These are phyloP conservation scores for Agonopterix heracliana DNA, from an alignment of 2,888 invertebrate genomes.

Conservation along the genomic window DNA sequence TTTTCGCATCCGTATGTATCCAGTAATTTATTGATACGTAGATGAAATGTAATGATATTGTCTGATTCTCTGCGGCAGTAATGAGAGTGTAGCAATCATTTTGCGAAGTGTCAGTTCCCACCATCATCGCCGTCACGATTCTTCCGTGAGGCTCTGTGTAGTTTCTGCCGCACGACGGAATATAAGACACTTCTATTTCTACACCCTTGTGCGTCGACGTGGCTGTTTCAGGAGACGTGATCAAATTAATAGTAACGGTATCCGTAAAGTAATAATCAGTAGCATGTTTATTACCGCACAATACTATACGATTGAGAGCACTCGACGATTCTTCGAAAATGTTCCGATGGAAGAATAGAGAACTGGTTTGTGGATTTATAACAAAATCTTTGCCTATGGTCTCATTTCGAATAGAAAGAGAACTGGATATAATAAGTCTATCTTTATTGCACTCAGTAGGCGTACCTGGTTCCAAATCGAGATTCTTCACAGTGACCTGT, in stretches of 20 bases:
- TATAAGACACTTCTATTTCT: slow-evolving; percentile 76
- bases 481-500: slow-evolving; percentile 36
- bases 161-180: slow-evolving; percentile 76
- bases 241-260: slow-evolving; percentile 34
- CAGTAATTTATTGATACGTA: slow-evolving; percentile 29
- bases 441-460: slow-evolving; percentile 41
- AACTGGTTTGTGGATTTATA: slow-evolving; percentile 22
- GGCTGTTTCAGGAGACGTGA: slow-evolving; percentile 41
- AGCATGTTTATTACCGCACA: slow-evolving; percentile 41
- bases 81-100: slow-evolving; percentile 80
- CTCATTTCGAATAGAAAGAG: slow-evolving; percentile 24
- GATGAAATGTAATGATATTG: slow-evolving; percentile 81
- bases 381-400: slow-evolving; percentile 45
- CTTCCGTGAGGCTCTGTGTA: slow-evolving; percentile 83
- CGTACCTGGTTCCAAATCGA: slow-evolving; percentile 40
- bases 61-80: slow-evolving; percentile 78
- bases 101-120: neutral
- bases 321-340: slow-evolving; percentile 19
- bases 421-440: slow-evolving; percentile 42
- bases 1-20: slow-evolving; percentile 32
- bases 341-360: slow-evolving; percentile 29
- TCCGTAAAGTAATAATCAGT: slow-evolving; percentile 46
- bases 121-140: slow-evolving; percentile 45
- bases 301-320: slow-evolving; percentile 27
- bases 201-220: slow-evolving; percentile 74